Evolutionary conservation across 2,113 vertebrate species (phyloP).

Genomic region (Daboia siamensis): DNA sequence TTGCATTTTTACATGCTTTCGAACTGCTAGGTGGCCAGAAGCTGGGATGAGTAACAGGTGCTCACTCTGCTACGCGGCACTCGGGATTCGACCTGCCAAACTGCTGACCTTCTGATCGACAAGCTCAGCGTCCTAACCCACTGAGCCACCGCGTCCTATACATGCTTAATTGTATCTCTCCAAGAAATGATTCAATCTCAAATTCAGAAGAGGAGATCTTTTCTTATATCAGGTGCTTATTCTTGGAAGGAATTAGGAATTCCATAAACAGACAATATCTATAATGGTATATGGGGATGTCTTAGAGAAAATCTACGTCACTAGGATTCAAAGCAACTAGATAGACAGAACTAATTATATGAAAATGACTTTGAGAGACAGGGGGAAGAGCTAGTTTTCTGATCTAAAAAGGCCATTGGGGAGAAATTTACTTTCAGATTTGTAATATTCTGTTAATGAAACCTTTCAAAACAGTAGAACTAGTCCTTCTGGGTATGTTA

Average conservation of each 20-base stretch:
- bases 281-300: neutral
- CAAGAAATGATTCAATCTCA: neutral
- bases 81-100: no score
- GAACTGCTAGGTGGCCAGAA: no score
- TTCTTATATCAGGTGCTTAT: neutral
- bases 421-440: neutral
- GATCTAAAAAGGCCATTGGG: neutral
- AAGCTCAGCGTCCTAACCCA: no score
- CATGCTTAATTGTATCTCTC: neutral
- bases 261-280: neutral
- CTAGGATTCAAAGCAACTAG: neutral
- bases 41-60: no score
- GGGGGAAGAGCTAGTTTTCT: neutral
- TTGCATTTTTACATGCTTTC: no score
- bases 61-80: no score
- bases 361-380: neutral
- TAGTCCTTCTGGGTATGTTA: neutral
- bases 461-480: neutral
- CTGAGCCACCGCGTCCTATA: no score
- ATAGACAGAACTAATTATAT: neutral
- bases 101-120: no score
- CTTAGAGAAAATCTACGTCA: neutral
- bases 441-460: neutral
- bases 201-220: neutral
- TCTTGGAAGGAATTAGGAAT: neutral